Evolutionary conservation across 2,888 invertebrate genomes (phyloP).

Genomic region (Drosophila incognita): DNA sequence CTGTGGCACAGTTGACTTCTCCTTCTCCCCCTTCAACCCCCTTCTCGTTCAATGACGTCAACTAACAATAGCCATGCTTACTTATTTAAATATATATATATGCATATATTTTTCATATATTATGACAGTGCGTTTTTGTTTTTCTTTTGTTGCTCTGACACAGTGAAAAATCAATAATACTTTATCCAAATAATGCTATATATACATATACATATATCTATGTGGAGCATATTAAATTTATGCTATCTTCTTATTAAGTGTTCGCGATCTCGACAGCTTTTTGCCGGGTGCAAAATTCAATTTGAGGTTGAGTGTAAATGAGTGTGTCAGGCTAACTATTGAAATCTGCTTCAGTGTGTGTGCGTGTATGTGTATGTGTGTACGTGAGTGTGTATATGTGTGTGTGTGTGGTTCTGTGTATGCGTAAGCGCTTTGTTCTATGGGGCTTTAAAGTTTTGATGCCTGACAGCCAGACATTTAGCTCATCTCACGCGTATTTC

Average conservation of each 20-base stretch:
- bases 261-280: conserved; percentile 47
- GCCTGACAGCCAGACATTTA: conserved; percentile 46
- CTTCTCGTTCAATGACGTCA: conserved; percentile 13
- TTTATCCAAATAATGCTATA: conserved; percentile 46
- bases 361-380: conserved; percentile 25
- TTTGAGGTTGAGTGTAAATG: conserved; percentile 58
- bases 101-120: not conserved
- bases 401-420: conserved; percentile 11
- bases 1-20: conserved; percentile 43
- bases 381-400: not conserved
- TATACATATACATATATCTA: conserved; percentile 10
- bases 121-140: conserved; percentile 17
- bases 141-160: conserved; percentile 8
- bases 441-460: conserved; percentile 48
- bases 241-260: conserved; percentile 51
- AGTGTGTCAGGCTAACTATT: conserved; percentile 30
- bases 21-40: not conserved
- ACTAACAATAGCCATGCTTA: conserved; percentile 36
- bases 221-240: conserved; percentile 35
- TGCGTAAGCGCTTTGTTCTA: conserved; percentile 48
- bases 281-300: conserved; percentile 68
- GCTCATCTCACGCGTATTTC: conserved; percentile 22
- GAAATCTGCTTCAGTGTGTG: conserved; percentile 20
- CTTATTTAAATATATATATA: conserved; percentile 4
- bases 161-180: conserved; percentile 65